These are phyloP conservation scores for Cygnus olor DNA, from an alignment of 2,797 vertebrate species.

Conservation along the genomic window DNA sequence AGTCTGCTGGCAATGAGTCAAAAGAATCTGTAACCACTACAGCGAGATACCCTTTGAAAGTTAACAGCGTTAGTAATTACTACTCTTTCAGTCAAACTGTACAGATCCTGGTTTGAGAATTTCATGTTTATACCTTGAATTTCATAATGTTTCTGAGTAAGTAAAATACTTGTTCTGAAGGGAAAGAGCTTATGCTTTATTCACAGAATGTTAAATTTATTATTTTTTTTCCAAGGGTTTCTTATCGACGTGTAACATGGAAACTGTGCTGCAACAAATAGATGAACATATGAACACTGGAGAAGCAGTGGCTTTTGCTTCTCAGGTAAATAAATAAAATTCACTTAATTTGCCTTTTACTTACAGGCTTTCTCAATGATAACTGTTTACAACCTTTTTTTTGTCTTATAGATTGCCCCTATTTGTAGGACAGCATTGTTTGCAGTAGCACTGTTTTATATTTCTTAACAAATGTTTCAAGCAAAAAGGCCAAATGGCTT, in stretches of 20 bases:
- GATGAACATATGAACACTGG: constrained; percentile 87
- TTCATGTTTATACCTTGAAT: neutral
- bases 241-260: constrained; percentile 80
- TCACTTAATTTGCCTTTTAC: neutral
- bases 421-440: neutral
- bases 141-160: neutral
- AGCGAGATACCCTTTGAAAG: neutral
- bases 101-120: neutral
- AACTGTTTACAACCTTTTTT: neutral
- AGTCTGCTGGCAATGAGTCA: neutral
- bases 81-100: neutral
- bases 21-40: neutral
- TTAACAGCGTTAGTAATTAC: neutral
- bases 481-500: neutral
- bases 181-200: neutral
- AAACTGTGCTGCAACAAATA: constrained; percentile 85
- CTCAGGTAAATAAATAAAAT: constrained; percentile 80
- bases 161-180: neutral
- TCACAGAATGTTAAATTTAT: neutral
- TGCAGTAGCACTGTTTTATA: neutral
- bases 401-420: neutral
- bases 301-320: constrained; percentile 87
- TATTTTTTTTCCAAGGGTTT: constrained; percentile 81
- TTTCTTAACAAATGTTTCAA: neutral
- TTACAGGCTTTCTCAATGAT: neutral